Evolutionary conservation across 1,140 invertebrate genomes (phyloP).

Genomic region (Neodiprion pinetum): DNA sequence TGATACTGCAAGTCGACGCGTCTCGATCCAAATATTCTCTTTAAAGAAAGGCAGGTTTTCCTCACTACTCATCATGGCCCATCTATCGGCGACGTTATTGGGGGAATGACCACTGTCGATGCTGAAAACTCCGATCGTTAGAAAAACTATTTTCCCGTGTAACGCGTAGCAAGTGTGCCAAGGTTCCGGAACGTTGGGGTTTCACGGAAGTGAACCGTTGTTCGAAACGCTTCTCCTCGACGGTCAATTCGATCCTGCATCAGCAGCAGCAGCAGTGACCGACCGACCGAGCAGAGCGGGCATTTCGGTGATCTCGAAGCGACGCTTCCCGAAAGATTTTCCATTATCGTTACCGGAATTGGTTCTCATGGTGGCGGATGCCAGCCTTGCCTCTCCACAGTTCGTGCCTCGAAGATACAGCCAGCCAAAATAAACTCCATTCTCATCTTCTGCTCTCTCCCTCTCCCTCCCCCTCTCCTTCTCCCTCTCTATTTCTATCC

Average conservation of each 20-base stretch:
- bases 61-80: too few relatives aligned
- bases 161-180: too few relatives aligned
- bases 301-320: constrained; percentile 2
- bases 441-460: background rate
- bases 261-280: too few relatives aligned
- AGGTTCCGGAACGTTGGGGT: too few relatives aligned
- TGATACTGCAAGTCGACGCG: too few relatives aligned
- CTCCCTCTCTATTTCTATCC: background rate
- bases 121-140: too few relatives aligned
- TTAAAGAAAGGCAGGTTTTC: too few relatives aligned
- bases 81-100: too few relatives aligned
- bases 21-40: too few relatives aligned
- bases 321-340: background rate
- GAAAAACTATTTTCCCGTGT: too few relatives aligned
- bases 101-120: too few relatives aligned
- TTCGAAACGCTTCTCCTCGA: background rate
- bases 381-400: background rate
- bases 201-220: background rate
- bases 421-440: constrained; percentile 4
- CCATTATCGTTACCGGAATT: constrained; percentile 5
- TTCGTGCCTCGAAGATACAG: background rate
- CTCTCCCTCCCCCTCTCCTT: background rate
- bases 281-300: too few relatives aligned
- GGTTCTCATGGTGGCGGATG: background rate
- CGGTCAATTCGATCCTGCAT: background rate